These are phyloP conservation scores for Standfussiana lucernea DNA, from an alignment of 2,888 invertebrate species.

Conservation along the genomic window DNA sequence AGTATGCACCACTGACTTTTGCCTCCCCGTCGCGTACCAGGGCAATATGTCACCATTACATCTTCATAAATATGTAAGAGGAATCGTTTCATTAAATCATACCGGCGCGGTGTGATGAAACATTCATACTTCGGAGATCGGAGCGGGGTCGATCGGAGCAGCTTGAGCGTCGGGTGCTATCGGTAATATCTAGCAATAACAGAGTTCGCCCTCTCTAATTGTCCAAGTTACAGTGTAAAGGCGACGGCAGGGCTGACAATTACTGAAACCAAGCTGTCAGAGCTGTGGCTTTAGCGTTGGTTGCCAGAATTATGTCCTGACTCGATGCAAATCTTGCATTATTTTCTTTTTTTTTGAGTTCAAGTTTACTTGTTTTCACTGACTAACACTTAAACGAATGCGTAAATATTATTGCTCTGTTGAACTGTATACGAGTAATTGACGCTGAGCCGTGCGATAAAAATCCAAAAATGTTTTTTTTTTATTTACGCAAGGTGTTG, in stretches of 20 bases:
- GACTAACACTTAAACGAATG: background rate
- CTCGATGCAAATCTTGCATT: background rate
- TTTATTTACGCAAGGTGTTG: background rate
- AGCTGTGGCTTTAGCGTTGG: background rate
- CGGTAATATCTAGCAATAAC: constrained; percentile 58
- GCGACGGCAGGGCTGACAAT: constrained; percentile 53
- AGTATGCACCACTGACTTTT: background rate
- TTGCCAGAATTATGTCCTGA: background rate
- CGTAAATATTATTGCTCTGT: background rate
- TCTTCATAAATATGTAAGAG: constrained; percentile 48
- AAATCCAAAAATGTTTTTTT: background rate
- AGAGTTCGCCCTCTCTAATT: constrained; percentile 59
- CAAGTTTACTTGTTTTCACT: background rate
- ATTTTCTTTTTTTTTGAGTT: background rate
- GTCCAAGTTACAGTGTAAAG: constrained; percentile 58
- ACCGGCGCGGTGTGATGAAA: constrained; percentile 38
- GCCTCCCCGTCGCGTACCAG: background rate
- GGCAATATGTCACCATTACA: constrained; percentile 28
- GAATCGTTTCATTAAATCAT: constrained; percentile 42
- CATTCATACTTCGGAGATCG: constrained; percentile 57
- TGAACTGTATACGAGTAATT: background rate
- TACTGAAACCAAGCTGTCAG: background rate
- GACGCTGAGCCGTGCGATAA: background rate
- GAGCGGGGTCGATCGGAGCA: constrained; percentile 25
- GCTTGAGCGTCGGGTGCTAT: constrained; percentile 17